phyloP scores from a whole-genome alignment of 2,797 vertebrate species.

The Hirundo rustica region DNA sequence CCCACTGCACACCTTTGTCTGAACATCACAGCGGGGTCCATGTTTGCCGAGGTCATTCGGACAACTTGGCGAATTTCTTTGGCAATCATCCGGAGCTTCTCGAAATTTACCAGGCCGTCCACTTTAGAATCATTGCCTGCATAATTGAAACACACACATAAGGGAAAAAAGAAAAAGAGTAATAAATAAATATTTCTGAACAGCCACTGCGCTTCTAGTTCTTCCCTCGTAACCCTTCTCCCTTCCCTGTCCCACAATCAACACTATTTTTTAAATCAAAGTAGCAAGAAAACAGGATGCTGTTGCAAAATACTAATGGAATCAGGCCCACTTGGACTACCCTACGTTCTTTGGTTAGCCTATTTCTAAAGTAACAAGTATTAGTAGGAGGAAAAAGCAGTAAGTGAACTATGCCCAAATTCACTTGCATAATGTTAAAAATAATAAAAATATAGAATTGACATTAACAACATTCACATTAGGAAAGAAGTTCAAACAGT shows the following conservation, averaged over 20 bases:
- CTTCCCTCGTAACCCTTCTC: neutral
- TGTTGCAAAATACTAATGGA: neutral
- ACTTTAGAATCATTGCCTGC: conserved; percentile 94
- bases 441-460: neutral
- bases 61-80: conserved; percentile 95
- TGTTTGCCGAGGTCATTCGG: conserved; percentile 94
- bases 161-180: neutral
- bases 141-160: neutral
- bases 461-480: neutral
- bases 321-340: neutral
- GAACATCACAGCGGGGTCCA: conserved; percentile 98
- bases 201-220: neutral
- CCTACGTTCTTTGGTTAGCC: neutral
- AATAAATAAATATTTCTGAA: neutral
- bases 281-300: neutral
- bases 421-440: neutral
- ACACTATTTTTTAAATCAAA: neutral
- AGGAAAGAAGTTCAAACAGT: neutral
- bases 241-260: neutral
- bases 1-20: conserved; percentile 87
- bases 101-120: conserved; percentile 95
- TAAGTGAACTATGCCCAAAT: neutral
- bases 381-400: neutral
- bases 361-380: neutral
- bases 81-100: conserved; percentile 97